Evolutionary conservation across 2,888 invertebrate species (phyloP).

Genomic region (Drosophila borealis): DNA sequence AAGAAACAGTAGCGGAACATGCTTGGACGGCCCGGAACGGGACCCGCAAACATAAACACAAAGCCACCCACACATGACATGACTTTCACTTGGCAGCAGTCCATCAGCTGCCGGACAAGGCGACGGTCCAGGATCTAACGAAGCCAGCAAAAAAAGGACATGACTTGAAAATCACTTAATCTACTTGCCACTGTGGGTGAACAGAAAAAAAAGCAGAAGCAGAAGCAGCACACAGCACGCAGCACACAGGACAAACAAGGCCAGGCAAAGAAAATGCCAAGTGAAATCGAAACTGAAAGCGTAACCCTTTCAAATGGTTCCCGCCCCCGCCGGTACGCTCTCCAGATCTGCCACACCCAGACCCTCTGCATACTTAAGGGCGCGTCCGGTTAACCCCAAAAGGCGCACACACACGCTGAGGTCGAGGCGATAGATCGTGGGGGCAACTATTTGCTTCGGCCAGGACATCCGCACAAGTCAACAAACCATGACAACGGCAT

Average conservation of each 20-base stretch:
- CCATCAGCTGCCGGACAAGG: constrained; percentile 66
- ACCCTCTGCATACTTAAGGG: constrained; percentile 56
- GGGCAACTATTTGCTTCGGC: constrained; percentile 41
- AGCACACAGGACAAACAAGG: constrained; percentile 32
- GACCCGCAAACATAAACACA: constrained; percentile 51
- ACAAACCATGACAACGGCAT: constrained; percentile 77
- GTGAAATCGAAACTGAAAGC: constrained; percentile 59
- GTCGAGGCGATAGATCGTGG: constrained; percentile 4
- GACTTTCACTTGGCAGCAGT: constrained; percentile 72
- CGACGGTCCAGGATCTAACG: constrained; percentile 8
- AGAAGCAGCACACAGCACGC: constrained; percentile 13
- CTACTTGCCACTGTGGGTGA: constrained; percentile 61
- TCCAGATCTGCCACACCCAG: not conserved
- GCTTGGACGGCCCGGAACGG: not conserved
- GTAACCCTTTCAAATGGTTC: constrained; percentile 50
- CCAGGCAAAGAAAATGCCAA: constrained; percentile 37
- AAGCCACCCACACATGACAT: constrained; percentile 61
- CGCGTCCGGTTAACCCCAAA: constrained; percentile 60
- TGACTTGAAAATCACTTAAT: constrained; percentile 84
- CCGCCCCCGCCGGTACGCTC: not conserved
- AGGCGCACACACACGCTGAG: constrained; percentile 24
- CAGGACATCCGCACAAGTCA: constrained; percentile 62
- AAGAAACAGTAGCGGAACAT: no score
- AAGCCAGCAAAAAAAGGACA: constrained; percentile 67
- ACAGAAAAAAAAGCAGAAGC: constrained; percentile 16